These are phyloP conservation scores for Teleogryllus oceanicus DNA, from an alignment of 2,888 invertebrate species.

Conservation along the genomic window DNA sequence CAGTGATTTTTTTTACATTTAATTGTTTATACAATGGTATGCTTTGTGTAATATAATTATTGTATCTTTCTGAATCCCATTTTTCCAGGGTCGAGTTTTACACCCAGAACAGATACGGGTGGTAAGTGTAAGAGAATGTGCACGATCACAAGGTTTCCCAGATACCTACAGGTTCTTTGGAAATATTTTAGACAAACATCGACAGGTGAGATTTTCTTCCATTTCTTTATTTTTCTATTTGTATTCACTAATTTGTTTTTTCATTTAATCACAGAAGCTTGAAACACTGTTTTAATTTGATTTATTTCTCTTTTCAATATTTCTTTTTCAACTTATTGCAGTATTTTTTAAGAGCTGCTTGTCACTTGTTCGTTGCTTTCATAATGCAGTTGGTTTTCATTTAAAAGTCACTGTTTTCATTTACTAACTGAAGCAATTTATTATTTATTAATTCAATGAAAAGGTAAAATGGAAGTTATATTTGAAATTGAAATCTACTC, in stretches of 20 bases:
- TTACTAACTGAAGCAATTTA: too few species aligned
- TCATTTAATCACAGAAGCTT: background rate
- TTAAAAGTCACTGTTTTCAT: too few species aligned
- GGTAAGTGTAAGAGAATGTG: slow-evolving; percentile 83
- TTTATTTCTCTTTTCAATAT: too few species aligned
- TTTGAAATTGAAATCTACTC: too few species aligned
- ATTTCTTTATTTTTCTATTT: background rate
- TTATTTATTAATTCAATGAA: too few species aligned
- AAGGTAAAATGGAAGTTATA: too few species aligned
- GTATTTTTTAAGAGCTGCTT: too few species aligned
- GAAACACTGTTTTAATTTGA: too few species aligned
- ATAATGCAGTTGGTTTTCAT: too few species aligned
- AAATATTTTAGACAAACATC: slow-evolving; percentile 69
- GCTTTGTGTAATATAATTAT: background rate
- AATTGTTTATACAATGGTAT: background rate
- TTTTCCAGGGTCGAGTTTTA: slow-evolving; percentile 65
- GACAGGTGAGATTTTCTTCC: slow-evolving; percentile 55
- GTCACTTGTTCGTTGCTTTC: too few species aligned
- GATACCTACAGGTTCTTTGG: slow-evolving; percentile 75
- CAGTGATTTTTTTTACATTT: too few species aligned
- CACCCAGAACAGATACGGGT: slow-evolving; percentile 77
- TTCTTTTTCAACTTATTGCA: too few species aligned
- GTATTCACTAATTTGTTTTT: slow-evolving; percentile 19
- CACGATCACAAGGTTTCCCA: slow-evolving; percentile 80
- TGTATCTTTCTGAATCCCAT: background rate